These are phyloP conservation scores for Trichacis sp. DNA, from an alignment of 2,888 invertebrate species.

Conservation along the genomic window DNA sequence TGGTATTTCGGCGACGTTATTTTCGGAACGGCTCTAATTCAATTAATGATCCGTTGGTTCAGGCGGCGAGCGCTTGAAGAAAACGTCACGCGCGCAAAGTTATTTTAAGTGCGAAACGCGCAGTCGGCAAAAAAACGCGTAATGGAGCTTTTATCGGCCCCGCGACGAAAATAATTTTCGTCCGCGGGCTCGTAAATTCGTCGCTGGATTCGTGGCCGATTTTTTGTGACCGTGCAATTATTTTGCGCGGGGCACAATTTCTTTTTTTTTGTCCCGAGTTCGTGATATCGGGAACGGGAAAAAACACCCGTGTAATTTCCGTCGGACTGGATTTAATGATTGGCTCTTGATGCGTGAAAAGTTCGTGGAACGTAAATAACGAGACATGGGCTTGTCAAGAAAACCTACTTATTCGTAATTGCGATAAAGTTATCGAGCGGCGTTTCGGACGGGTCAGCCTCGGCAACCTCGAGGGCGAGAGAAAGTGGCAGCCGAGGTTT, in stretches of 20 bases:
- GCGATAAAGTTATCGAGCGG: slow-evolving; percentile 37
- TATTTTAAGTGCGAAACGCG: slow-evolving; percentile 3
- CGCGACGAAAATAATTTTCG: neutral
- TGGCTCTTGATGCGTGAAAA: neutral
- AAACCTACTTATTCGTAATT: slow-evolving; percentile 35
- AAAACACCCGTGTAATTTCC: slow-evolving; percentile 4
- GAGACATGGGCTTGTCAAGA: slow-evolving; percentile 15
- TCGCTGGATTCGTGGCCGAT: neutral
- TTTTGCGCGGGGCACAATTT: neutral
- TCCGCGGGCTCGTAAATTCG: neutral
- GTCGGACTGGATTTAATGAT: slow-evolving; percentile 5
- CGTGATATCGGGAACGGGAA: neutral
- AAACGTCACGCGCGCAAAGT: slow-evolving; percentile 1
- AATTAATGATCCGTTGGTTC: neutral
- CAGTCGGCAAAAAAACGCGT: neutral
- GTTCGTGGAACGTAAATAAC: slow-evolving; percentile 10
- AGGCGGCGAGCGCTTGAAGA: neutral
- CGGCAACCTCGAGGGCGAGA: slow-evolving; percentile 40
- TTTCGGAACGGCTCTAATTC: slow-evolving; percentile 2
- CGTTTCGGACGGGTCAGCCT: slow-evolving; percentile 35
- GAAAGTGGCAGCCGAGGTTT: slow-evolving; percentile 42
- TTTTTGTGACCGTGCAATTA: slow-evolving; percentile 1
- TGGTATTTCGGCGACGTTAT: slow-evolving; percentile 1
- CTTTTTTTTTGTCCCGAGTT: neutral
- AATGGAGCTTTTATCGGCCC: neutral